A percentile compares a stretch with the other conserved stretches of the same genome.
Evolutionary conservation across 2,113 vertebrate genomes (phyloP).

Genomic region (Erythrolamprus reginae): DNA sequence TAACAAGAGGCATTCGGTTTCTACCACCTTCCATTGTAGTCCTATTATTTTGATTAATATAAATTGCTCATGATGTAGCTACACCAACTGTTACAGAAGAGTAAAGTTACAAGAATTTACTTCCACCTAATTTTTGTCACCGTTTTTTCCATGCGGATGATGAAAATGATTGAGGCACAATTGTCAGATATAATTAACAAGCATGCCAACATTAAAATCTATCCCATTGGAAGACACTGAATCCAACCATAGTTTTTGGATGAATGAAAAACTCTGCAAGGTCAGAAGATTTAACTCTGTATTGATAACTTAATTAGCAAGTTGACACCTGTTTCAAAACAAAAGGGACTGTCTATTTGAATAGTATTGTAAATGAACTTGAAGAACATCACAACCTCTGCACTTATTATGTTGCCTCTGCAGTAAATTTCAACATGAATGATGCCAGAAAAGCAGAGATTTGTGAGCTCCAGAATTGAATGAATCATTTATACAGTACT

Average conservation of each 20-base stretch:
- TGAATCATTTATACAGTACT: neutral
- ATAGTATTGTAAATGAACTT: neutral
- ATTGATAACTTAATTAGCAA: neutral
- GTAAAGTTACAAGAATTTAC: neutral
- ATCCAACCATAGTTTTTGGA: neutral
- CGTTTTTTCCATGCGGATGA: neutral
- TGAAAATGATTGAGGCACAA: neutral
- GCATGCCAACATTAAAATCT: neutral
- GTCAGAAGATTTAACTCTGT: neutral
- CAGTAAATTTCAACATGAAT: neutral
- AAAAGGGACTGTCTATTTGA: neutral
- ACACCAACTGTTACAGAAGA: neutral
- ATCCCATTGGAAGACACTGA: neutral
- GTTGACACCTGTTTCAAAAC: neutral
- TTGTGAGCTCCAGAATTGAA: neutral
- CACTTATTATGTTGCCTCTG: neutral
- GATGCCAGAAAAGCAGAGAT: neutral
- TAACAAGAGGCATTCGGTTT: neutral
- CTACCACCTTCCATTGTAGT: neutral
- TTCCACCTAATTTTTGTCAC: neutral
- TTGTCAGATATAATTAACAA: neutral
- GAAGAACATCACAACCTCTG: neutral
- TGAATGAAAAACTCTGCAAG: neutral
- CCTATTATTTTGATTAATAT: neutral
- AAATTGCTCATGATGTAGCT: neutral